These are phyloP conservation scores for Actinernus sp. DNA, from an alignment of 92 coral and sea anemone genomes.

Conservation along the genomic window DNA sequence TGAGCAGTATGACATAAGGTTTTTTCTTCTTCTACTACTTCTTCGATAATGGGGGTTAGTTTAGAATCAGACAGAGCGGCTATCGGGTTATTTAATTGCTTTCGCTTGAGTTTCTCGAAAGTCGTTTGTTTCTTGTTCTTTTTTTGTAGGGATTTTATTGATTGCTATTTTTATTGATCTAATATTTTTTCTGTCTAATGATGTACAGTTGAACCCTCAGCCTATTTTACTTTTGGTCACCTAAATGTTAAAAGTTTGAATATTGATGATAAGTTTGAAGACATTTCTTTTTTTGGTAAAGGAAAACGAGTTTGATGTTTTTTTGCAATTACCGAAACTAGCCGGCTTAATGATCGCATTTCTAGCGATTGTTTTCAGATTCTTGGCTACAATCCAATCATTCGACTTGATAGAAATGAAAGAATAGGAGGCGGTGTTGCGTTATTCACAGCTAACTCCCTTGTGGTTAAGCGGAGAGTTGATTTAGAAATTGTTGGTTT, in stretches of 20 bases:
- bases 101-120: neutral
- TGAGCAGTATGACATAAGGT: conserved; percentile 35
- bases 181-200: conserved; percentile 1
- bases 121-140: neutral
- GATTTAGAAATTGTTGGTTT: conserved; percentile 36
- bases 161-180: neutral
- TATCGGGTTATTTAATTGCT: conserved; percentile 11
- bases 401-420: conserved; percentile 32
- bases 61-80: conserved; percentile 37
- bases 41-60: conserved; percentile 35
- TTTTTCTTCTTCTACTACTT: neutral
- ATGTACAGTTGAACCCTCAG: conserved; percentile 45
- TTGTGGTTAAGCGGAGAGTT: conserved; percentile 40
- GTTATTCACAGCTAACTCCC: conserved; percentile 17
- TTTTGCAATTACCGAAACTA: conserved; percentile 50
- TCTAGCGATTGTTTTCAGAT: conserved; percentile 22
- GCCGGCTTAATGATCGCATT: conserved; percentile 22
- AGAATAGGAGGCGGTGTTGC: conserved; percentile 46
- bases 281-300: conserved; percentile 31
- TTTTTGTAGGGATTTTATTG: conserved; percentile 10
- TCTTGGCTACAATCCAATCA: conserved; percentile 27
- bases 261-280: conserved; percentile 62
- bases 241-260: conserved; percentile 24
- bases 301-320: conserved; percentile 35
- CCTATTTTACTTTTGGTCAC: conserved; percentile 24